phyloP scores from a whole-genome alignment of 2,888 invertebrate genomes.

The Polyommatus iphigenia region DNA sequence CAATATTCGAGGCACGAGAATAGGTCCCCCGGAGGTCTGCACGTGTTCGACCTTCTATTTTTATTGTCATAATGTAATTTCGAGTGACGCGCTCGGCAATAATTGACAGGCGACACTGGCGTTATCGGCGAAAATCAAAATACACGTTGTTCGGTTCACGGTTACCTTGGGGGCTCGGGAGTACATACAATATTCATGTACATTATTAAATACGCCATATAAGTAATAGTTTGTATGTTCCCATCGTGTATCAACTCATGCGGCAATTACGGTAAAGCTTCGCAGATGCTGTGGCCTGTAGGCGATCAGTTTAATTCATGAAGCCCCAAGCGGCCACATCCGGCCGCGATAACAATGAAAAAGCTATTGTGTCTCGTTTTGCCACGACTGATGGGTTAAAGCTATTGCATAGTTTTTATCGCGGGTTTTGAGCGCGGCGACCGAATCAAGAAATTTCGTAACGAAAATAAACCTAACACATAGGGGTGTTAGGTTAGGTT shows the following conservation, averaged over 20 bases:
- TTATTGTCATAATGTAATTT: constrained; percentile 24
- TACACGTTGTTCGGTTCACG: background rate
- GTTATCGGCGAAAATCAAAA: constrained; percentile 13
- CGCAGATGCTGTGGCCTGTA: no score
- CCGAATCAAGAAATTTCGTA: no score
- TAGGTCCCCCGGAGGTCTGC: background rate
- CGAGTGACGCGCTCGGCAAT: background rate
- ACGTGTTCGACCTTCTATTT: constrained; percentile 24
- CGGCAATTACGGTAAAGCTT: background rate
- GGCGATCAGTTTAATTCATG: no score
- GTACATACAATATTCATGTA: background rate
- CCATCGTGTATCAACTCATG: background rate
- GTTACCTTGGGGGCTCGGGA: background rate
- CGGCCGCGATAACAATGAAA: no score
- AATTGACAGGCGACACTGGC: constrained; percentile 7
- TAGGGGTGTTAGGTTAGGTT: no score
- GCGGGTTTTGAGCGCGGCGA: no score
- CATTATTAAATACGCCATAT: background rate
- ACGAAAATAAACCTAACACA: no score
- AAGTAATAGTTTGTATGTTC: background rate
- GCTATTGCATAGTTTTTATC: no score
- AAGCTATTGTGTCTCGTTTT: no score
- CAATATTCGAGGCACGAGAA: background rate
- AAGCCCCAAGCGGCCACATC: no score
- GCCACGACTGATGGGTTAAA: no score